phyloP scores from a whole-genome alignment of 2,797 vertebrate genomes.

The Falco rusticolus region DNA sequence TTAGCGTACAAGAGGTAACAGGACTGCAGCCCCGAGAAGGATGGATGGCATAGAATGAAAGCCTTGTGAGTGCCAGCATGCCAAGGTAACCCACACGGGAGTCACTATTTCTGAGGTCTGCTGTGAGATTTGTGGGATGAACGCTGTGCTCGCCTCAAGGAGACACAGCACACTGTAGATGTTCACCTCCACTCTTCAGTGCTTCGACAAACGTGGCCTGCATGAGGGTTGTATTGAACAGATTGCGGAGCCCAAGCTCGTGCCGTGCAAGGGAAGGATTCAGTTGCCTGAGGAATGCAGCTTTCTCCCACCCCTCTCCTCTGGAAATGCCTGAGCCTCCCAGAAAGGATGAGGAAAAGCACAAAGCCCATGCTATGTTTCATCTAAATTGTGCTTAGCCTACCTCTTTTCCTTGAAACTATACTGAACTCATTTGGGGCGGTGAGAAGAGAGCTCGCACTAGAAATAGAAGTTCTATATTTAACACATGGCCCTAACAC shows the following conservation, averaged over 20 bases:
- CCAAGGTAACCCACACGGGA: background rate
- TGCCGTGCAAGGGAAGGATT: background rate
- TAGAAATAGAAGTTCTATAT: constrained; percentile 32
- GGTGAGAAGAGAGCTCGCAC: background rate
- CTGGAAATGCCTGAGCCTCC: background rate
- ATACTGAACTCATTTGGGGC: background rate
- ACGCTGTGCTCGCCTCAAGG: background rate
- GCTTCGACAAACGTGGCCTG: background rate
- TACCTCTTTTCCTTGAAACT: background rate
- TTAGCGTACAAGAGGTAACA: background rate
- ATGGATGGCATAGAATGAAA: background rate
- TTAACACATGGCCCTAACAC: background rate
- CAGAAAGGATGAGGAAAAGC: background rate
- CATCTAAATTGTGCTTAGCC: background rate
- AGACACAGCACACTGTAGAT: background rate
- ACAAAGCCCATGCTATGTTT: background rate
- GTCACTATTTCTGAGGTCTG: background rate
- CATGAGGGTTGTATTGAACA: background rate
- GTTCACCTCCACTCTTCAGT: background rate
- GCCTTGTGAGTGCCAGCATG: background rate
- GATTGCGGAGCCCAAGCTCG: background rate
- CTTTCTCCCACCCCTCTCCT: background rate
- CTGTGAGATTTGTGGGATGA: background rate
- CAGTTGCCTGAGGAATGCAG: background rate
- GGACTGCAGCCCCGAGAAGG: background rate